Evolutionary conservation across 1,140 invertebrate genomes (phyloP), one percentile per base, ranked within the genome.

Genomic region (Aphaenogaster floridana): DNA sequence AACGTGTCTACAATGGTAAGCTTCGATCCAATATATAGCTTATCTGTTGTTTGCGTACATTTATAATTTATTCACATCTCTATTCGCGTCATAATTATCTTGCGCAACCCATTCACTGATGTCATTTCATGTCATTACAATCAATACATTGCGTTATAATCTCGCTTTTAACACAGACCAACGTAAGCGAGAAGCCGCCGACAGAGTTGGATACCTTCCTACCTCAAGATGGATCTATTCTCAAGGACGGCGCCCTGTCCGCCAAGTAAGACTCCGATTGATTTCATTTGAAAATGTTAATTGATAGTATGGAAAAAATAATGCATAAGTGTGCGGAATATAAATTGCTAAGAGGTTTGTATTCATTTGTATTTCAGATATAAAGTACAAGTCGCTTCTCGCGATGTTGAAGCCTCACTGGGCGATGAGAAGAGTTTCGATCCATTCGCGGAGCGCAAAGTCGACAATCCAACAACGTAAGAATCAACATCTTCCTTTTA

Each of bases 391-490:
- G 94, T 95, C 15, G 93, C 94, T 28, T 93, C 94, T 5, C 92
- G 93, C 88, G 96, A 97, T 92, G 91, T 94, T 61, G 96, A 96
- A 92, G 94, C 95, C 84, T 95, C 95, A 68, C 94, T 96, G 84
- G 91, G 91, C 87, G 93, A 96, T 89, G 94, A 93, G 59, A 96
- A 96, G 72, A 96, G 96, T 42, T 97, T 97, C 91, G 97, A 98
- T 95, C 98, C 98, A 0, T 98, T 98, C 93, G 95, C 95, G 36
- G 97, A 97, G 88, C 96, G 97, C 59, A 96, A 97, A 86, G 94
- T 97, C 89, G 97, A 97, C 34, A 97, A 98, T 95, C 97, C 97
- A 66, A 98, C 97, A 74, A 97, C 97, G 98, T 98, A 96, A 97
- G 97, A 97, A 28, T 39, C 1, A 42, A 15, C 28, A 5, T 69